Conservation (phyloP, 2,888 invertebrate genomes). For the Papilio gigon region DNA sequence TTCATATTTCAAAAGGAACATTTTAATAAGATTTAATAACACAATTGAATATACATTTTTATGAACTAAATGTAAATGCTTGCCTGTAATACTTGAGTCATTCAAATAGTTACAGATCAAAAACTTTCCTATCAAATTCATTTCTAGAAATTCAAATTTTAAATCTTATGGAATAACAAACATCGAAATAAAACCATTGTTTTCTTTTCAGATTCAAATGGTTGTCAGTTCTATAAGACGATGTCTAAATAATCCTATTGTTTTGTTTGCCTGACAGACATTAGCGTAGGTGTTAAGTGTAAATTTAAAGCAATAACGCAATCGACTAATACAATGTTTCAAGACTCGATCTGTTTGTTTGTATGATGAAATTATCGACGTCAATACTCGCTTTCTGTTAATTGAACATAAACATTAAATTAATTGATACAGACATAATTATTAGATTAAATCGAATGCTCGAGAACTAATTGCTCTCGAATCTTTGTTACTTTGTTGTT, state of each 20-base stretch:
- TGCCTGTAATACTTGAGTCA: no score
- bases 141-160: neutral
- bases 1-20: neutral
- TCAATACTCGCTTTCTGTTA: conserved; percentile 4
- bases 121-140: no score
- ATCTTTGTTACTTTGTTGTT: neutral
- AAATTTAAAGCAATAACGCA: conserved; percentile 30
- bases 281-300: conserved; percentile 38
- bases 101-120: no score
- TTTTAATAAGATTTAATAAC: neutral
- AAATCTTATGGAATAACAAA: neutral
- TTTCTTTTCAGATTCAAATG: conserved; percentile 3
- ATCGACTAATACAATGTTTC: conserved; percentile 34
- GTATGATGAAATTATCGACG: conserved; percentile 28
- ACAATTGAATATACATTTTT: neutral
- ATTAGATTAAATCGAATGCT: conserved; percentile 20
- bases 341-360: conserved; percentile 18
- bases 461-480: neutral
- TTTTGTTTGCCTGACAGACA: conserved; percentile 28
- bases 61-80: no score
- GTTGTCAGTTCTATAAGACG: conserved; percentile 19
- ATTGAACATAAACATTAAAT: conserved; percentile 9
- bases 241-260: conserved; percentile 37
- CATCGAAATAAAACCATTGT: neutral
- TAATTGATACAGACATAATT: conserved; percentile 17